Percentiles rank a stretch among this genome's conserved stretches.
Evolutionary conservation across 2,888 invertebrate species (phyloP).

Genomic region (Chrysolina americana): DNA sequence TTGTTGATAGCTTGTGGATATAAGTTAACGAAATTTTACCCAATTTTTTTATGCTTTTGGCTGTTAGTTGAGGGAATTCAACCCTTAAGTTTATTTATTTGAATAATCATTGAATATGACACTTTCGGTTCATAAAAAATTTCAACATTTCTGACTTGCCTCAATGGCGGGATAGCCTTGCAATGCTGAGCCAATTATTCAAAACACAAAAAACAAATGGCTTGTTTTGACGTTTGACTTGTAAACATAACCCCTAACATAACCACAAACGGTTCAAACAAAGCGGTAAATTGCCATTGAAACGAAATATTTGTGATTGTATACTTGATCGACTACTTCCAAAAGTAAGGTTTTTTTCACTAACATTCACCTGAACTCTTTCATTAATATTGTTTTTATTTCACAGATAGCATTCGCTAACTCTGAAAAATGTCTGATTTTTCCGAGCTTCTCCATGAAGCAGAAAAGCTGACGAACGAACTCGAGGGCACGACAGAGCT

Average conservation of each 20-base stretch:
- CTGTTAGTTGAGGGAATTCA: too few species aligned
- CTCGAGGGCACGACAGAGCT: slow-evolving; percentile 88
- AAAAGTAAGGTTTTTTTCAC: background rate
- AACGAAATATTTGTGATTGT: background rate
- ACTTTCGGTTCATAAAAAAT: too few species aligned
- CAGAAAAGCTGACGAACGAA: slow-evolving; percentile 92
- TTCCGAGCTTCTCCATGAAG: slow-evolving; percentile 89
- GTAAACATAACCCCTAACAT: slow-evolving; percentile 7
- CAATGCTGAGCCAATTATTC: too few species aligned
- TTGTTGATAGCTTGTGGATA: too few species aligned
- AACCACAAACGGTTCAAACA: slow-evolving; percentile 28
- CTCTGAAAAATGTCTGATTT: slow-evolving; percentile 74
- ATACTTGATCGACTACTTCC: background rate
- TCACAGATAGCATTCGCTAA: background rate
- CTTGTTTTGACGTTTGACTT: too few species aligned
- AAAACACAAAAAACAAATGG: too few species aligned
- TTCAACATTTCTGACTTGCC: too few species aligned
- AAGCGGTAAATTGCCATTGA: background rate
- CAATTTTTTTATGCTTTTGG: too few species aligned
- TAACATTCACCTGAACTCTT: background rate
- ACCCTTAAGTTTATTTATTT: too few species aligned
- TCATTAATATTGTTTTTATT: background rate
- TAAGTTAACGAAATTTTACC: too few species aligned
- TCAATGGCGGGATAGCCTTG: too few species aligned
- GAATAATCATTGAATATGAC: too few species aligned